Base-by-base conservation (phyloP, 2,888 invertebrate genomes). In the Ormyrus pomaceus region DNA sequence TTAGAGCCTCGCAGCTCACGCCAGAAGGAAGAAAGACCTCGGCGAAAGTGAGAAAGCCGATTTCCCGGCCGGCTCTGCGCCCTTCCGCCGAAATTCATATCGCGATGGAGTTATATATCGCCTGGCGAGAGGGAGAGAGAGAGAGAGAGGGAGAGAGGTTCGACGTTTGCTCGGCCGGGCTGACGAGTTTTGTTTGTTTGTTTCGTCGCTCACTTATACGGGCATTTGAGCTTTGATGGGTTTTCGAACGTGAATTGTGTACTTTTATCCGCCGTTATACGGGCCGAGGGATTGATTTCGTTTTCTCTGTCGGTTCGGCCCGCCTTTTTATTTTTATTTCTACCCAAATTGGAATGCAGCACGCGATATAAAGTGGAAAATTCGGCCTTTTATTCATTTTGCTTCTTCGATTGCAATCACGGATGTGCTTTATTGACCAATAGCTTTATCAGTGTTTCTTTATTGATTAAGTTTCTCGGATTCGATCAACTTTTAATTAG, bases 151-250 rank as follows among this genome's bases (percentile, higher is more conserved):
- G 13, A 50, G 11, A n/a, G 7, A n/a, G 3, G 19, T 4, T 66
- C 59, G 53, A 48, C 70, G 66, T 79, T 79, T 75, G 65, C 61
- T 50, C 48, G 48, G 34, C 53, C 53, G 64, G 56, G 59, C 45
- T 13, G 19, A n/a, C 34, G 46, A 19, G 13, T 69, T 19, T 74
- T 70, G 58, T 79, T 70, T 77, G 77, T 77, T 75, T 76, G 75
- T 71, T 80, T 80, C 65, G 34, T 6, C 69, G 64, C 65, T 76
- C 79, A 66, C 79, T 80, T 76, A 76, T 76, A 71, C 66, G 75
- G 79, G 65, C 72, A 51, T 80, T 80, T 76, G 66, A 76, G 76
- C 75, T 72, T 68, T 75, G 75, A 79, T 79, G 64, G 64, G 13
- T 69, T 79, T 74, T 74, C 62, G 13, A 79, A 74, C 53, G 69